Conservation (phyloP, 2,797 vertebrate species). For the Notolabrus celidotus region DNA sequence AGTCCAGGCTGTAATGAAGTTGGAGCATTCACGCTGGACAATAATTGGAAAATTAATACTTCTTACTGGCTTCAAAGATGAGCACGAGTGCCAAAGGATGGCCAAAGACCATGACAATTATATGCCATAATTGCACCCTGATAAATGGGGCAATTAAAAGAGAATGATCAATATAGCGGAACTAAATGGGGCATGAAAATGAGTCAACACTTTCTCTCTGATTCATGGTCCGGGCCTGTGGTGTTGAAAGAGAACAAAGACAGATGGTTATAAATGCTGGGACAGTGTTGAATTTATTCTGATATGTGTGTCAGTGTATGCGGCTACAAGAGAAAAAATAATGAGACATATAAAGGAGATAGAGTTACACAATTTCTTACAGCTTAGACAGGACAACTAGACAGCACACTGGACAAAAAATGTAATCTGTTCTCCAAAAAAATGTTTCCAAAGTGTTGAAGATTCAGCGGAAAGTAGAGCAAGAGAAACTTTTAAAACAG, state of each 20-base stretch:
- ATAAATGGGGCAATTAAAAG: slow-evolving; percentile 62
- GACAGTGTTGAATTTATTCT: neutral
- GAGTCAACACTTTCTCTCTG: slow-evolving; percentile 29
- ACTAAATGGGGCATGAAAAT: slow-evolving; percentile 54
- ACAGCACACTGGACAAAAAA: slow-evolving; percentile 45
- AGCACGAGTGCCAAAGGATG: slow-evolving; percentile 33
- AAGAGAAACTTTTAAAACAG: slow-evolving; percentile 63
- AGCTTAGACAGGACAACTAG: slow-evolving; percentile 11
- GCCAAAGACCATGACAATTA: slow-evolving; percentile 48
- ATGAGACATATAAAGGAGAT: slow-evolving; percentile 6
- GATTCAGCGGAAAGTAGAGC: slow-evolving; percentile 55
- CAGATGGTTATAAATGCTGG: slow-evolving; percentile 5
- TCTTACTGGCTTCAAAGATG: slow-evolving; percentile 38
- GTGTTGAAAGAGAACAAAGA: slow-evolving; percentile 32
- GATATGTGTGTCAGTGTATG: neutral
- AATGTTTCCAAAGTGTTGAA: slow-evolving; percentile 55
- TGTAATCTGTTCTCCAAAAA: slow-evolving; percentile 31
- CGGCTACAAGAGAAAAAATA: slow-evolving; percentile 1
- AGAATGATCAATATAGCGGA: slow-evolving; percentile 41
- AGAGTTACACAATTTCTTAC: slow-evolving; percentile 1
- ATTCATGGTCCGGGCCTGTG: slow-evolving; percentile 30
- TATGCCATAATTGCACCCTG: slow-evolving; percentile 56
- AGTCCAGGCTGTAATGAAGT: slow-evolving; percentile 42
- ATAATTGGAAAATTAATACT: slow-evolving; percentile 54
- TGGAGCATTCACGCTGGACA: slow-evolving; percentile 40